Conservation (phyloP, 2,113 vertebrate species). For the Scopus umbretta region DNA sequence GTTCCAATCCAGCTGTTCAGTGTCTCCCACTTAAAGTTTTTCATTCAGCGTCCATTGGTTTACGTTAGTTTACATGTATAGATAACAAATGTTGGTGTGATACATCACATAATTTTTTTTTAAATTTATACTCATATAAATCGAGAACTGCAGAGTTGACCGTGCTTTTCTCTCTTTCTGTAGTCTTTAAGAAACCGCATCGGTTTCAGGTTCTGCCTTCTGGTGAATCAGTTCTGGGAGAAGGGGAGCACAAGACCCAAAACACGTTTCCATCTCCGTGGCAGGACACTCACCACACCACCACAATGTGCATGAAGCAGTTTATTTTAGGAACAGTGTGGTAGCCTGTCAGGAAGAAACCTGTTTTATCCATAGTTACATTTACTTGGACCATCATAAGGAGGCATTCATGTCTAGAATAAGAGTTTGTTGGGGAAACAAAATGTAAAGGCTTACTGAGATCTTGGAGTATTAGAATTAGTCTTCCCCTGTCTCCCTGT, state of each 20-base stretch:
- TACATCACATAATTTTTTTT: background rate
- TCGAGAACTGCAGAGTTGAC: background rate
- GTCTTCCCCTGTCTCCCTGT: too few relatives aligned
- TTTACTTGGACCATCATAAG: background rate
- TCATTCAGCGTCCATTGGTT: background rate
- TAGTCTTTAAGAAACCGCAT: background rate
- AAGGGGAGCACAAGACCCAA: background rate
- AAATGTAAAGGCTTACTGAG: background rate
- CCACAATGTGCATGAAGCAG: too few relatives aligned
- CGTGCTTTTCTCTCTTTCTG: background rate
- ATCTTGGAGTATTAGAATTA: background rate
- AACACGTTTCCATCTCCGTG: rapidly evolving
- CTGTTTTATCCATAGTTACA: background rate
- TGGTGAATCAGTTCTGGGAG: background rate
- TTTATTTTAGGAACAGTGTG: background rate
- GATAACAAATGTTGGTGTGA: background rate
- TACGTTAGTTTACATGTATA: background rate
- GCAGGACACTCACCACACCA: background rate
- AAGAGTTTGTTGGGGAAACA: background rate
- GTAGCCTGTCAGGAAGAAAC: background rate
- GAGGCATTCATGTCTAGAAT: background rate
- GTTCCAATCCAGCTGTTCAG: background rate
- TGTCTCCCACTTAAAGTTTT: background rate
- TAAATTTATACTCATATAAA: background rate
- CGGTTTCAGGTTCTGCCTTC: background rate